Conservation (phyloP, 2,888 invertebrate genomes). For the Apocheima hispidaria region DNA sequence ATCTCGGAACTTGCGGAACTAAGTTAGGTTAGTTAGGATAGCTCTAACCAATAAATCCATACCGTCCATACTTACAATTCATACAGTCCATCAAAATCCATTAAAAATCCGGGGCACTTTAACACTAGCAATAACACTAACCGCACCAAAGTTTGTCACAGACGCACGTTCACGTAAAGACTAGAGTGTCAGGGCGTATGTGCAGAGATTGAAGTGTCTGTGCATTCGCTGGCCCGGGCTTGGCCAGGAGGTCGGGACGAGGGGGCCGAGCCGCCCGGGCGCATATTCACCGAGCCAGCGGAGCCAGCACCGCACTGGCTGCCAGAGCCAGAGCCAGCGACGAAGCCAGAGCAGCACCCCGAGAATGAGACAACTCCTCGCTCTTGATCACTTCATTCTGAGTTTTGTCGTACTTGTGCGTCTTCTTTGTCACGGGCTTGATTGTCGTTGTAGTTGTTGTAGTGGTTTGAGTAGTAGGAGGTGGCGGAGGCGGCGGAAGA, state of each 20-base stretch:
- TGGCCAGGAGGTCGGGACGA: slow-evolving; percentile 77
- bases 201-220: slow-evolving; percentile 74
- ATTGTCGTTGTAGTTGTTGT: slow-evolving; percentile 79
- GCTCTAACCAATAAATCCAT: slow-evolving; percentile 28
- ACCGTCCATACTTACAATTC: slow-evolving; percentile 33
- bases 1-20: slow-evolving; percentile 47
- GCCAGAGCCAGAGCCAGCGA: slow-evolving; percentile 79
- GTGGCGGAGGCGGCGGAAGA: slow-evolving; percentile 84
- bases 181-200: slow-evolving; percentile 77
- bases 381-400: slow-evolving; percentile 97
- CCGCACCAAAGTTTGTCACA: slow-evolving; percentile 45
- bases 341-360: slow-evolving; percentile 80
- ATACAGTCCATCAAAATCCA: slow-evolving; percentile 48
- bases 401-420: slow-evolving; percentile 95
- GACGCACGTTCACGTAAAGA: slow-evolving; percentile 71
- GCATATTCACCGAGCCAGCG: slow-evolving; percentile 85
- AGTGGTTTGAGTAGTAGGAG: slow-evolving; percentile 80
- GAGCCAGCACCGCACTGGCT: slow-evolving; percentile 78
- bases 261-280: slow-evolving; percentile 76
- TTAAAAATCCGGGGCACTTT: slow-evolving; percentile 56
- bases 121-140: slow-evolving; percentile 46
- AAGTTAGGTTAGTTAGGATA: slow-evolving; percentile 30
- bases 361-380: slow-evolving; percentile 93
- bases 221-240: slow-evolving; percentile 78
- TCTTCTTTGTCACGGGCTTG: slow-evolving; percentile 90